Evolutionary conservation across 2,113 vertebrate genomes (phyloP).

Genomic region (Myiozetetes cayanensis): DNA sequence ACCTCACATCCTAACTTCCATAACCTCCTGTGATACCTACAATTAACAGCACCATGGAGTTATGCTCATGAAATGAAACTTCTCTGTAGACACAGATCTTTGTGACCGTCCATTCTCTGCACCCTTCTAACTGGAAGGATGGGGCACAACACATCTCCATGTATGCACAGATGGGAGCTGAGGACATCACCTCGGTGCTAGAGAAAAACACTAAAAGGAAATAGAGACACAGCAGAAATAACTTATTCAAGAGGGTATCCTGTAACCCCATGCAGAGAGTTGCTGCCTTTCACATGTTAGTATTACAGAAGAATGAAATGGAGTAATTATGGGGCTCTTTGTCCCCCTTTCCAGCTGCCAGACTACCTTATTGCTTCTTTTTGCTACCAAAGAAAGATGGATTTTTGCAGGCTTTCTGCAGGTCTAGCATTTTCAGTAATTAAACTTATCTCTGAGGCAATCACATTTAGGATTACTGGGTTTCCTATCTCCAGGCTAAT

Average conservation of each 20-base stretch:
- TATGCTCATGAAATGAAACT: background rate
- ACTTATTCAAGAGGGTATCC: background rate
- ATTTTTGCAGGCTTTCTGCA: slow-evolving; percentile 17
- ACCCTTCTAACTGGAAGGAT: background rate
- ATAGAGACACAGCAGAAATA: background rate
- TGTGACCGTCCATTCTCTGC: background rate
- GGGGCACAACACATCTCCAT: background rate
- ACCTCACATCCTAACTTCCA: rapidly evolving
- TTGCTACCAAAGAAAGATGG: background rate
- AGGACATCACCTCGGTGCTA: background rate
- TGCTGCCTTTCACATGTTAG: background rate
- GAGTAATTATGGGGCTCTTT: background rate
- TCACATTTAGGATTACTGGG: slow-evolving; percentile 54
- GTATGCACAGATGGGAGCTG: background rate
- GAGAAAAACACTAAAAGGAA: background rate
- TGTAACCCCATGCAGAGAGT: background rate
- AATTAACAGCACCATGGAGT: background rate
- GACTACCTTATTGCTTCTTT: background rate
- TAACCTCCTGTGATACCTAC: background rate
- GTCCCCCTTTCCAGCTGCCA: background rate
- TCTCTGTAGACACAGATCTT: background rate
- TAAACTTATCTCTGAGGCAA: slow-evolving; percentile 56
- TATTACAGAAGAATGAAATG: background rate
- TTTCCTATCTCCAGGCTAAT: slow-evolving; percentile 43
- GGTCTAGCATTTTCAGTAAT: slow-evolving; percentile 52